These are phyloP conservation scores for Alcis repandata DNA, from an alignment of 2,888 invertebrate species.

Conservation along the genomic window DNA sequence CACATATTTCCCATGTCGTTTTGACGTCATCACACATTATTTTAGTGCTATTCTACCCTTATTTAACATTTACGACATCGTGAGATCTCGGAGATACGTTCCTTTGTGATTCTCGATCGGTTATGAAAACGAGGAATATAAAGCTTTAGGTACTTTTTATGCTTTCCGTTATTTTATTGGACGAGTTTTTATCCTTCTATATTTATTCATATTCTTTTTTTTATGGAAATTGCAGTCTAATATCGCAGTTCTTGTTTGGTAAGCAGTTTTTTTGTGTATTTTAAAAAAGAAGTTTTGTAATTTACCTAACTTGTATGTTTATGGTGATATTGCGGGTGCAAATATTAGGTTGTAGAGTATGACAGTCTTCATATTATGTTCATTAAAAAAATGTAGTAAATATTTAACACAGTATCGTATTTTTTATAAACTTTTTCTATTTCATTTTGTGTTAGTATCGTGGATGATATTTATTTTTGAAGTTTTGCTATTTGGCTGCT, in stretches of 20 bases:
- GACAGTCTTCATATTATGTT: neutral
- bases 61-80: constrained; percentile 3
- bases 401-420: too few relatives aligned
- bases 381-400: too few relatives aligned
- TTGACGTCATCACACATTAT: neutral
- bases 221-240: constrained; percentile 5
- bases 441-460: too few relatives aligned
- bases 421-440: too few relatives aligned
- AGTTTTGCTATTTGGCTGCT: too few relatives aligned
- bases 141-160: constrained; percentile 1
- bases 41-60: neutral
- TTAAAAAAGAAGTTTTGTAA: neutral
- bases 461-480: too few relatives aligned
- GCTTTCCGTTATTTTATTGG: constrained; percentile 4
- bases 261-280: neutral
- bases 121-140: constrained; percentile 8
- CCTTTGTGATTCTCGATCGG: constrained; percentile 5
- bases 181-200: constrained; percentile 6
- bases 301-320: neutral
- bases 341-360: too few relatives aligned
- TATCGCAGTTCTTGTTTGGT: neutral
- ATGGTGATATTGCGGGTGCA: neutral
- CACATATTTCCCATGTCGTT: neutral
- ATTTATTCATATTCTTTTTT: constrained; percentile 2
- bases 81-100: constrained; percentile 2